Percentiles rank a stretch among this genome's conserved stretches.
These are phyloP conservation scores for Eledone cirrhosa DNA, from an alignment of 2,888 invertebrate genomes.

Conservation along the genomic window DNA sequence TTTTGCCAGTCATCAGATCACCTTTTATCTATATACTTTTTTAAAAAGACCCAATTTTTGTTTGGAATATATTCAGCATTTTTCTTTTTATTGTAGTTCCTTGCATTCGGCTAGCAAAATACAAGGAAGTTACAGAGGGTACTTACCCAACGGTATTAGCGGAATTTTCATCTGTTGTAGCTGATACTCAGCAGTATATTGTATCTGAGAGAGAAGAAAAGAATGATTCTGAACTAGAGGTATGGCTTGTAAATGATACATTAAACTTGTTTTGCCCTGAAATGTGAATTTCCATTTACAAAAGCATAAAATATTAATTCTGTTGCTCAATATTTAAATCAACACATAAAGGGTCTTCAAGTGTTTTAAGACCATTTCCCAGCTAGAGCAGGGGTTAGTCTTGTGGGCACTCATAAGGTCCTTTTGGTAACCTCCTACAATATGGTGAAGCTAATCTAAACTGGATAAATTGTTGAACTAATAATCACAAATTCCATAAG, in stretches of 20 bases:
- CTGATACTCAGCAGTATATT: conserved; percentile 63
- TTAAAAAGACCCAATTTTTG: not conserved
- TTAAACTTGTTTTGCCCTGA: conserved; percentile 32
- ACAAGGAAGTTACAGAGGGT: conserved; percentile 13
- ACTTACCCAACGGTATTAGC: conserved; percentile 52
- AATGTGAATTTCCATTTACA: no score
- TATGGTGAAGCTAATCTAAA: no score
- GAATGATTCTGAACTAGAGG: conserved; percentile 30
- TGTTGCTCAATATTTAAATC: no score
- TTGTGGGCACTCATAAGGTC: no score
- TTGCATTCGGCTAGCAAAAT: conserved; percentile 38
- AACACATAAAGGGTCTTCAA: no score
- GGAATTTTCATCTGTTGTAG: conserved; percentile 63
- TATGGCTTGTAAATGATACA: not conserved
- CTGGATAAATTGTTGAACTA: no score
- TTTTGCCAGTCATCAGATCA: no score
- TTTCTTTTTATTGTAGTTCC: conserved; percentile 39
- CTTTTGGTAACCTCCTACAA: no score
- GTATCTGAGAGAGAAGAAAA: conserved; percentile 39
- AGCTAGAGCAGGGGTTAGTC: no score
- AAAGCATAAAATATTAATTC: no score
- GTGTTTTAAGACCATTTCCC: no score
- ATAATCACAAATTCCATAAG: no score
- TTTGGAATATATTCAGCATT: not conserved
- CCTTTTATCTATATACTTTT: not conserved